Evolutionary conservation across 1,140 invertebrate genomes (phyloP).

Genomic region (Plectus sambesii): DNA sequence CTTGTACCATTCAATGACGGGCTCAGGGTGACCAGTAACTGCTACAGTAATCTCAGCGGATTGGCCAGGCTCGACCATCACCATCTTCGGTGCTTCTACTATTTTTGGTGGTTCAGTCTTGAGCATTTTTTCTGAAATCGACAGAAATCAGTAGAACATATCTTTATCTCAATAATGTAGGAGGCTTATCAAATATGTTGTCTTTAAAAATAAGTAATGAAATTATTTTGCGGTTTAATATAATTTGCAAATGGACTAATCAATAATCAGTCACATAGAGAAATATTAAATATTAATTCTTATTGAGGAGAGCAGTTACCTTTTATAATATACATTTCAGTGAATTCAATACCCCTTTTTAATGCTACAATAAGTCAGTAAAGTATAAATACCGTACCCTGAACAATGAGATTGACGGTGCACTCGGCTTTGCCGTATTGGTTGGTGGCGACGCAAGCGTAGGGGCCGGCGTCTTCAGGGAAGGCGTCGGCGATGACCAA

Average conservation of each 20-base stretch:
- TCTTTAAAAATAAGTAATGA: background rate
- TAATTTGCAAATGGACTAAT: background rate
- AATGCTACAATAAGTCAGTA: background rate
- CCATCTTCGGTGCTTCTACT: constrained; percentile 14
- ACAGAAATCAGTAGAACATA: background rate
- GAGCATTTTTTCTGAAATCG: constrained; percentile 20
- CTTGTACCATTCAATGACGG: constrained; percentile 34
- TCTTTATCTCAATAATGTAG: background rate
- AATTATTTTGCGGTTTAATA: background rate
- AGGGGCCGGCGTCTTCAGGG: constrained; percentile 78
- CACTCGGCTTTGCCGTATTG: constrained; percentile 45
- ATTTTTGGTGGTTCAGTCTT: constrained; percentile 14
- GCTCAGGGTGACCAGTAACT: constrained; percentile 23
- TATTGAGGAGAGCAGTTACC: background rate
- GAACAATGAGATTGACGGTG: constrained; percentile 25
- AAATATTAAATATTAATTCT: no score
- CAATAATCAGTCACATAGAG: constrained; percentile 2
- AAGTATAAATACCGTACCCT: constrained; percentile 18
- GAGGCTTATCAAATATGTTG: background rate
- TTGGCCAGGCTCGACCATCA: constrained; percentile 15
- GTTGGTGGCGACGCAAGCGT: constrained; percentile 75
- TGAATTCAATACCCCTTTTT: background rate
- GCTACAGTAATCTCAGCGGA: constrained; percentile 10
- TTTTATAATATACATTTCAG: constrained; percentile 5
- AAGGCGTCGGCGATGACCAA: constrained; percentile 76